These are phyloP conservation scores for Pangasianodon gigas DNA, from an alignment of 2,113 vertebrate genomes.

Conservation along the genomic window DNA sequence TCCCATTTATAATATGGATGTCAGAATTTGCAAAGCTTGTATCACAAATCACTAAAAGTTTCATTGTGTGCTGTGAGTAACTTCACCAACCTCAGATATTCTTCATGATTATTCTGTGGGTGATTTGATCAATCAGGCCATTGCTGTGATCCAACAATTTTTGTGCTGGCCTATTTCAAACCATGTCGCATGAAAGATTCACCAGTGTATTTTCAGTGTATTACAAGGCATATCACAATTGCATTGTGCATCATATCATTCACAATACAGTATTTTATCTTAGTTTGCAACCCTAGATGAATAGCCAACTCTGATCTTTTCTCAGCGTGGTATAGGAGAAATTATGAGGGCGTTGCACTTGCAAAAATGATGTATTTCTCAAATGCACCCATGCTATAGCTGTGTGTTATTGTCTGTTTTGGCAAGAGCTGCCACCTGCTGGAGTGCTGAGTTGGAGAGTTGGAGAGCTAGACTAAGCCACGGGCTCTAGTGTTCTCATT, in stretches of 20 bases:
- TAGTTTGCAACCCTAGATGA: background rate
- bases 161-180: background rate
- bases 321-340: background rate
- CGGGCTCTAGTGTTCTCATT: background rate
- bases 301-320: background rate
- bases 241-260: background rate
- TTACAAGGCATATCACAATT: background rate
- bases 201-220: background rate
- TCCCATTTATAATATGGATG: background rate
- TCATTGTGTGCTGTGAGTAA: background rate
- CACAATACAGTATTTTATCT: background rate
- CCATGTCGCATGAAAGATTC: background rate
- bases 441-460: background rate
- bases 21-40: background rate
- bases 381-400: background rate
- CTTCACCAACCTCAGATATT: background rate
- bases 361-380: background rate
- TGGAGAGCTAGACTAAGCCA: background rate
- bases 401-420: constrained; percentile 7
- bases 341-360: background rate
- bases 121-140: background rate
- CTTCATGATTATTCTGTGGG: background rate
- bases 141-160: too few species aligned
- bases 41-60: background rate
- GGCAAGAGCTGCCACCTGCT: constrained; percentile 29